Conservation (phyloP, 2,113 vertebrate species). For the Poeciliopsis occidentalis region DNA sequence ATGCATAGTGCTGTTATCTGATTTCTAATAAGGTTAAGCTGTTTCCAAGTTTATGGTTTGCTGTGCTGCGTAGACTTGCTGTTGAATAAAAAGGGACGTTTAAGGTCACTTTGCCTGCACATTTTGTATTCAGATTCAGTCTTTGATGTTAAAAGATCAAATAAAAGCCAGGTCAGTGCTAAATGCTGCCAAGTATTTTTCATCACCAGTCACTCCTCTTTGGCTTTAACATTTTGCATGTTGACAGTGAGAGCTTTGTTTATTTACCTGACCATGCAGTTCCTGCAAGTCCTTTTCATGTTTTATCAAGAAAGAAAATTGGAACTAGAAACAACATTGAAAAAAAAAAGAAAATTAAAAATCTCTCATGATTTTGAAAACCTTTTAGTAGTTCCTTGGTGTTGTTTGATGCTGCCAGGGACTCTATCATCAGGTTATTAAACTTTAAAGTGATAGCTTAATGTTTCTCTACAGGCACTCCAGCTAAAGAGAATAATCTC, state of each 20-base stretch:
- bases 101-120: conserved; percentile 26
- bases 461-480: conserved; percentile 30
- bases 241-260: conserved; percentile 28
- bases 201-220: conserved; percentile 25
- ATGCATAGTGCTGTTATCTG: conserved; percentile 54
- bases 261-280: conserved; percentile 29
- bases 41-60: conserved; percentile 50
- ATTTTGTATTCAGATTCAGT: conserved; percentile 4
- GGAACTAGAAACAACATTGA: conserved; percentile 19
- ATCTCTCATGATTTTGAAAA: conserved; percentile 17
- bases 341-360: conserved; percentile 12
- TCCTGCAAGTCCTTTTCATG: conserved; percentile 24
- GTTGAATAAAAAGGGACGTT: conserved; percentile 29
- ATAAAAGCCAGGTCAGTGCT: conserved; percentile 22
- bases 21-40: conserved; percentile 54
- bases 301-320: conserved; percentile 22
- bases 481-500: conserved; percentile 33
- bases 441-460: conserved; percentile 42
- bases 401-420: conserved; percentile 33
- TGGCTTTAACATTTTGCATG: conserved; percentile 49
- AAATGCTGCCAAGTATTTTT: conserved; percentile 26
- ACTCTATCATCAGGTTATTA: conserved; percentile 39
- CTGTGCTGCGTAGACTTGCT: conserved; percentile 34
- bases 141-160: conserved; percentile 40
- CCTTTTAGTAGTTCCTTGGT: conserved; percentile 19